Evolutionary conservation across 2,888 invertebrate genomes (phyloP).

Genomic region (Andrena bicolor): DNA sequence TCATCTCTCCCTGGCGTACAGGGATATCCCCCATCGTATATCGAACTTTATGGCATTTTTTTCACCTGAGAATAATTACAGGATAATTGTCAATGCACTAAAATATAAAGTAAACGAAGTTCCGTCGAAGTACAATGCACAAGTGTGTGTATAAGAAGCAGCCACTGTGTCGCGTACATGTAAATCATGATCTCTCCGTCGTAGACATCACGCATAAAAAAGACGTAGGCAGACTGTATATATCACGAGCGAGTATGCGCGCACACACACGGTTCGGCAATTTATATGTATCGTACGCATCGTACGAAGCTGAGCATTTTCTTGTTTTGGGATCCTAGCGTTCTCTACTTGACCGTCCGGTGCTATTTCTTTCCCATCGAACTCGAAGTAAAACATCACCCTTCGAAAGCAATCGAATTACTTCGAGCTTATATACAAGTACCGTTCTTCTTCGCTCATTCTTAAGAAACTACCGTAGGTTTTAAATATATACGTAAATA

Average conservation of each 20-base stretch:
- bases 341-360: constrained; percentile 16
- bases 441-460: constrained; percentile 6
- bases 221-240: constrained; percentile 47
- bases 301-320: constrained; percentile 50
- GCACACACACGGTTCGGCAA: constrained; percentile 25
- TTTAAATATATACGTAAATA: constrained; percentile 3
- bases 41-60: constrained; percentile 58
- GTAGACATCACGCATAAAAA: constrained; percentile 46
- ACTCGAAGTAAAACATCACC: not conserved
- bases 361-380: not conserved
- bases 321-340: constrained; percentile 28
- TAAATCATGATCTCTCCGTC: constrained; percentile 40
- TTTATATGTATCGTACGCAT: constrained; percentile 22
- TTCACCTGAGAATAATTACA: constrained; percentile 58
- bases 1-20: constrained; percentile 16
- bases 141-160: constrained; percentile 20
- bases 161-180: constrained; percentile 1
- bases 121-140: constrained; percentile 40
- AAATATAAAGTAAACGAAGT: constrained; percentile 47
- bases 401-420: not conserved
- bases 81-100: constrained; percentile 47
- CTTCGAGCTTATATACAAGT: constrained; percentile 40
- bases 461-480: constrained; percentile 11
- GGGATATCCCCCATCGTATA: constrained; percentile 34
- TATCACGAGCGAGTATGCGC: constrained; percentile 29